Evolutionary conservation across 2,113 vertebrate species (phyloP).

Genomic region (Dasyprocta punctata): DNA sequence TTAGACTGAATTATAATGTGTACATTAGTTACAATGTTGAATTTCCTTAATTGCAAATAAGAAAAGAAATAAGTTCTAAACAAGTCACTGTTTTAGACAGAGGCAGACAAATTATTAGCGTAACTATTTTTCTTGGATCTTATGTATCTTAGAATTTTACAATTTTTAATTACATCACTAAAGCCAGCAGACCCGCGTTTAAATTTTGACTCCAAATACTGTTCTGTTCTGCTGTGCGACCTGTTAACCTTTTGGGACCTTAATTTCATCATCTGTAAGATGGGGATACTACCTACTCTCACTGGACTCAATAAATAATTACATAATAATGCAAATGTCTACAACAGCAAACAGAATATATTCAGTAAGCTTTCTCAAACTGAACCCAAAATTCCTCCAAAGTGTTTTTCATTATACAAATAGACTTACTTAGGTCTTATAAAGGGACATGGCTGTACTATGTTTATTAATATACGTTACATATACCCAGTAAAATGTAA

Average conservation of each 20-base stretch:
- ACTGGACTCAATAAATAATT: neutral
- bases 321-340: neutral
- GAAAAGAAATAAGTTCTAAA: slow-evolving; percentile 11
- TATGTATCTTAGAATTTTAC: neutral
- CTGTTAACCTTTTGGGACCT: neutral
- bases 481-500: neutral
- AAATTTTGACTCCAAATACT: neutral
- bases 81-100: neutral
- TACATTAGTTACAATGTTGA: neutral
- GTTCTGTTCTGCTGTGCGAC: neutral
- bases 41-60: neutral
- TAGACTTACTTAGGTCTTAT: neutral
- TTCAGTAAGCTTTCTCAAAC: neutral
- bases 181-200: neutral
- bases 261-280: slow-evolving; percentile 21
- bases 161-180: neutral
- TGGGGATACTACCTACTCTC: neutral
- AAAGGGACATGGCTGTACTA: neutral
- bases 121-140: neutral
- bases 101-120: neutral
- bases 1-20: neutral
- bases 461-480: neutral
- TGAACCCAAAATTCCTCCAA: neutral
- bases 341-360: neutral
- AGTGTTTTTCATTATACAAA: neutral